These are phyloP conservation scores for Variabilichromis moorii DNA, from an alignment of 2,113 vertebrate genomes.

Conservation along the genomic window DNA sequence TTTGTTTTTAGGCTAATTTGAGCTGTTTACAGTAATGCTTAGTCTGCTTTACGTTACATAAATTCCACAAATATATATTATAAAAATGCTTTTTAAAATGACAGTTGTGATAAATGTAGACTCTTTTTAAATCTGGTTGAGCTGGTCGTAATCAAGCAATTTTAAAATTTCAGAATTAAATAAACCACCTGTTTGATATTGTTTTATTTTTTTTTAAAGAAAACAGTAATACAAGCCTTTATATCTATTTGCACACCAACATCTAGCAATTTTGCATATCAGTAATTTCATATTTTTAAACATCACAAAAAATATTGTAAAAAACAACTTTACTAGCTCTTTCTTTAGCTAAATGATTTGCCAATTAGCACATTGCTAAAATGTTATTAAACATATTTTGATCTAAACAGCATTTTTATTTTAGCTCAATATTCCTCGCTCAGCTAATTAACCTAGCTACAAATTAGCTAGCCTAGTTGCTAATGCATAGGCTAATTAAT, in stretches of 20 bases:
- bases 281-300: background rate
- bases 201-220: fast-evolving
- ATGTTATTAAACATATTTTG: background rate
- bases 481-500: background rate
- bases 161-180: background rate
- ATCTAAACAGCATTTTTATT: background rate
- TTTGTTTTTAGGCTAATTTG: background rate
- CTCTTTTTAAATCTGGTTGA: background rate
- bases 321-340: background rate
- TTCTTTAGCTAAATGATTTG: background rate
- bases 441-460: background rate
- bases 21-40: background rate
- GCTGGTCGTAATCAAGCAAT: background rate
- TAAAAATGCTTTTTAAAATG: background rate
- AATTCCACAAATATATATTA: background rate
- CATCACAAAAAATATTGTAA: background rate
- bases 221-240: background rate
- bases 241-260: background rate
- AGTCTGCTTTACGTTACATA: background rate
- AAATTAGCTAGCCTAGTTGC: background rate
- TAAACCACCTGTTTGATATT: background rate
- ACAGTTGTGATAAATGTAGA: background rate
- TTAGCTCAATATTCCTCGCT: background rate
- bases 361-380: background rate
- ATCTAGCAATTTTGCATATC: background rate